Evolutionary conservation across 2,888 invertebrate genomes (phyloP), one percentile per base, ranked within the genome.

Genomic region (Oeneis ivallda): DNA sequence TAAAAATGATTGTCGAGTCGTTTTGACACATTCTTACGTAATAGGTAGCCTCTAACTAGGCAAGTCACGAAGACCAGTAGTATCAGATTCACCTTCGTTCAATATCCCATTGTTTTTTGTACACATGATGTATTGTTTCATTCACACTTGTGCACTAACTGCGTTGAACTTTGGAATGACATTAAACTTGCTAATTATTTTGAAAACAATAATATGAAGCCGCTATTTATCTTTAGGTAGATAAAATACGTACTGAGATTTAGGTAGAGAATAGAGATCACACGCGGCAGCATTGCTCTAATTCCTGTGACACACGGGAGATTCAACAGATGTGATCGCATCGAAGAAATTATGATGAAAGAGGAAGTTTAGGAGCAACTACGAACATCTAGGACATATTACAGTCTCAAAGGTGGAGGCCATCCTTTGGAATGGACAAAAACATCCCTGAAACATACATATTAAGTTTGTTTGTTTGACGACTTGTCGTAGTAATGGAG

Each of bases 71-170:
- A 15, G 37, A 43, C 34, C 34, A 37, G 70, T 59, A 61, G 52
- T 47, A 60, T 69, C 74, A 73, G 75, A 76, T 70, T 80, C 74
- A 79, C 80, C 81, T 80, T 81, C 78, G 69, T 65, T 71, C 59
- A 71, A 72, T 71, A 71, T 68, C 71, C 79, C 72, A 79, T 80
- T 83, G 82, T 83, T 78, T 77, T 76, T 73, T 73, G 75, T 71
- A 75, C 74, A 75, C 65, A 75, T 65, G 76, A 75, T 65, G 76
- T 76, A 78, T 79, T 80, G 82, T 84, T 76, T 78, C 73, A 81
- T 81, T 83, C 76, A 75, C 79, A 76, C 74, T 66, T 68, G 68
- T 73, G 78, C 68, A 69, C 74, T 77, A 79, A 79, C 56, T 66
- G 69, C 61, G 53, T 64, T 56, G 62, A 54, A 45, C 62, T 53